Base-by-base conservation (phyloP, 2,113 vertebrate species). In the Gopherus evgoodei region DNA sequence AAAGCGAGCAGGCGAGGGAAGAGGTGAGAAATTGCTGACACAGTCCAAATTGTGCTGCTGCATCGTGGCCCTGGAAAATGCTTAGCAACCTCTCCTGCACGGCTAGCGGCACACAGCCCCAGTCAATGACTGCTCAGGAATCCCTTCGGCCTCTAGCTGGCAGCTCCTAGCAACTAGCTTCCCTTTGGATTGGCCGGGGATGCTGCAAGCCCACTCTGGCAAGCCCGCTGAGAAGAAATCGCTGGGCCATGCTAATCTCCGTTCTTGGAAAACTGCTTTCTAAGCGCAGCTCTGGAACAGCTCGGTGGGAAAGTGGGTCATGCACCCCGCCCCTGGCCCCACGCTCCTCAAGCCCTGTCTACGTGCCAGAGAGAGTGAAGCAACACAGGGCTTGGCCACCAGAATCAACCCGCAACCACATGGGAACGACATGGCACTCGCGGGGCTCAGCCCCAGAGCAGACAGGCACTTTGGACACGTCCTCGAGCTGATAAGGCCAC, bases 151-250 rank as follows among this genome's bases (percentile, higher is more conserved):
- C 69, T 54, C 4, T 31, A 5, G 85, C 80, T 47, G 76, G 47
- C 90, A 59, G 90, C 84, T 22, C 90, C 62, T 91, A 91, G 84
- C 90, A 91, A 91, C 90, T 47, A 29, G 65, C 52, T 53, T 24
- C 47, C 78, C 78, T 84, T 75, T 42, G 81, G 84, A 38, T 35
- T 56, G 83, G 22, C 54, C 79, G 38, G 83, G 49, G 76, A 25
- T 17, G 19, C 29, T 62, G 78, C 72, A 44, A 53, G 25, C 62
- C 90, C 75, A n/a, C 42, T 29, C 10, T 56, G 81, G 84, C 84
- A 83, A 31, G 31, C 59, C 62, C 57, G 84, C 84, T 57, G 72
- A 16, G 62, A 7, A 8, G 62, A 17, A 35, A 38, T 19, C 65
- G 1, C n/a, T 22, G n/a, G 84, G 82, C 90, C 42, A 53, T 19